phyloP scores from a whole-genome alignment of 2,888 invertebrate species.

The Boloria euphrosyne region DNA sequence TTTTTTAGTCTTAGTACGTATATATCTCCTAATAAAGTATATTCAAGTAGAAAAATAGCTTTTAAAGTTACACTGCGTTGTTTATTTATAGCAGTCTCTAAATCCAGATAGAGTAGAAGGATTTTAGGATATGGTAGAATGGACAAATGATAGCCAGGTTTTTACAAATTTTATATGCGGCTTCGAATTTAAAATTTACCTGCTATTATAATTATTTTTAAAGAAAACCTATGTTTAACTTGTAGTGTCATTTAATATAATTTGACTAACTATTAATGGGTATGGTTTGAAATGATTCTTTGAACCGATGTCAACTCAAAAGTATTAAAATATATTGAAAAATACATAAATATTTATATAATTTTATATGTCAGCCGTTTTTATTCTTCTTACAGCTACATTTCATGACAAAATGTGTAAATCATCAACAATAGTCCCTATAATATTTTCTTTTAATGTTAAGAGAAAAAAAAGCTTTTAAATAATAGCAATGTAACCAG shows the following conservation, averaged over 20 bases:
- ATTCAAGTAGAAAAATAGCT: conserved; percentile 1
- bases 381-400: no score
- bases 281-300: no score
- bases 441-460: no score
- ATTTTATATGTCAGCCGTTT: no score
- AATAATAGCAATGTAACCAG: no score
- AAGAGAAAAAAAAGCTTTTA: no score
- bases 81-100: conserved; percentile 19
- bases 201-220: background rate
- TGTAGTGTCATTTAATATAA: background rate
- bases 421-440: no score
- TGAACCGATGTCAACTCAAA: no score
- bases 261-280: no score
- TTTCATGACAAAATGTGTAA: no score
- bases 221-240: background rate
- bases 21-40: background rate
- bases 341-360: no score
- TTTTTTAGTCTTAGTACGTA: background rate
- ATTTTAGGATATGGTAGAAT: conserved; percentile 18
- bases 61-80: conserved; percentile 11
- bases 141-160: conserved; percentile 19
- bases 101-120: conserved; percentile 22
- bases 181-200: conserved; percentile 7
- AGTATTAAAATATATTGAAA: no score
- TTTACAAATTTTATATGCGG: conserved; percentile 10